Evolutionary conservation across 2,797 vertebrate species (phyloP).

Genomic region (Aythya fuligula): DNA sequence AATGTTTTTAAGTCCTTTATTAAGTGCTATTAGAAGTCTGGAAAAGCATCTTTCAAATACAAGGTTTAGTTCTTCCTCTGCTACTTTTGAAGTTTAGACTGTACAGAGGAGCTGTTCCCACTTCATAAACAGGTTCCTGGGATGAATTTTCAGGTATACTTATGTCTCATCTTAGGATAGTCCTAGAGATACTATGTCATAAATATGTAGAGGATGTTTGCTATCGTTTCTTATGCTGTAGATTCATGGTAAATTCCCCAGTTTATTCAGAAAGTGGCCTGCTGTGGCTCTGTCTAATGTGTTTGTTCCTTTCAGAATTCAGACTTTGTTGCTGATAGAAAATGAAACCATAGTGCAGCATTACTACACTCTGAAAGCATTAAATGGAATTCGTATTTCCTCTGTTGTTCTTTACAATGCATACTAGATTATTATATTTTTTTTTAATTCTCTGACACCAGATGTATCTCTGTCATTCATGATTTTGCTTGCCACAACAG

Average conservation of each 20-base stretch:
- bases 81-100: not conserved
- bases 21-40: conserved; percentile 29
- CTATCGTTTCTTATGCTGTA: not conserved
- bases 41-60: not conserved
- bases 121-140: not conserved
- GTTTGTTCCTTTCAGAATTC: not conserved
- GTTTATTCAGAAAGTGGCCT: not conserved
- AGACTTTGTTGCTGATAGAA: not conserved
- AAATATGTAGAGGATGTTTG: not conserved
- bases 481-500: not conserved
- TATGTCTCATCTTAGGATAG: not conserved
- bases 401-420: not conserved
- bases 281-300: not conserved
- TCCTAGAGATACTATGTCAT: not conserved
- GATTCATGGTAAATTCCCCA: not conserved
- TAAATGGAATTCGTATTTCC: not conserved
- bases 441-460: not conserved
- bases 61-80: not conserved
- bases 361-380: not conserved
- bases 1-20: not conserved
- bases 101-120: not conserved
- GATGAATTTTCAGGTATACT: not conserved
- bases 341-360: not conserved
- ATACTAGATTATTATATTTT: not conserved
- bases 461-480: not conserved